phyloP scores from a whole-genome alignment of 1,140 invertebrate genomes.

The Antheraea mylitta region DNA sequence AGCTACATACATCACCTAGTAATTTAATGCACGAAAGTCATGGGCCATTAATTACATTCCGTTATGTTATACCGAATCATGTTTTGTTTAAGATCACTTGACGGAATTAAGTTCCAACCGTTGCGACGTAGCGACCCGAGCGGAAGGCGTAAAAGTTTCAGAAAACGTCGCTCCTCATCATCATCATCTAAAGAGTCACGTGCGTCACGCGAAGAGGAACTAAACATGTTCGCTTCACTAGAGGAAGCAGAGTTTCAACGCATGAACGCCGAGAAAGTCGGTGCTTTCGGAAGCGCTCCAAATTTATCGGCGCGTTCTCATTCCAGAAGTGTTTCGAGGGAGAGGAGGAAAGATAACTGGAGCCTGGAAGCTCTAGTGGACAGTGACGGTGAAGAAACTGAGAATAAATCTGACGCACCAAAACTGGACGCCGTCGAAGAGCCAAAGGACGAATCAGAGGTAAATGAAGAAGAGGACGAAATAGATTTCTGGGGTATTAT shows the following conservation, averaged over 20 bases:
- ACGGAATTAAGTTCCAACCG: conserved; percentile 80
- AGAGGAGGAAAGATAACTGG: conserved; percentile 50
- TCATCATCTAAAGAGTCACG: conserved; percentile 79
- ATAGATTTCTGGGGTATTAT: conserved; percentile 72
- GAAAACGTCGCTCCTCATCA: conserved; percentile 79
- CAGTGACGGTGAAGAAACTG: conserved; percentile 44
- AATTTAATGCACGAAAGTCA: conserved; percentile 27
- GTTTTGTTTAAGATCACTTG: conserved; percentile 80
- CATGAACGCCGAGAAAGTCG: conserved; percentile 48
- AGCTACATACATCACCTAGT: conserved; percentile 32
- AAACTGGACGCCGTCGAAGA: conserved; percentile 66
- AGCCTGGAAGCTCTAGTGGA: conserved; percentile 40
- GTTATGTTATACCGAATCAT: conserved; percentile 60
- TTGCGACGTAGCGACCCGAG: conserved; percentile 80
- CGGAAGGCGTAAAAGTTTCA: conserved; percentile 78
- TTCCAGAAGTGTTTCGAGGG: conserved; percentile 74
- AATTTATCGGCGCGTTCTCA: conserved; percentile 72
- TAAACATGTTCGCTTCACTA: conserved; percentile 80
- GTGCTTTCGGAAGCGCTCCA: conserved; percentile 66
- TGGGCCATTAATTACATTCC: conserved; percentile 13
- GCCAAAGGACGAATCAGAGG: conserved; percentile 53
- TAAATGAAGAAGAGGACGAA: conserved; percentile 58
- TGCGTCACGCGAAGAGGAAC: conserved; percentile 80
- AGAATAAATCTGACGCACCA: conserved; percentile 47
- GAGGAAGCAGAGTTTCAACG: conserved; percentile 80